A percentile compares a stretch with the other conserved stretches of the same genome.
Conservation (phyloP, 2,113 vertebrate species). For the Amia ocellicauda region DNA sequence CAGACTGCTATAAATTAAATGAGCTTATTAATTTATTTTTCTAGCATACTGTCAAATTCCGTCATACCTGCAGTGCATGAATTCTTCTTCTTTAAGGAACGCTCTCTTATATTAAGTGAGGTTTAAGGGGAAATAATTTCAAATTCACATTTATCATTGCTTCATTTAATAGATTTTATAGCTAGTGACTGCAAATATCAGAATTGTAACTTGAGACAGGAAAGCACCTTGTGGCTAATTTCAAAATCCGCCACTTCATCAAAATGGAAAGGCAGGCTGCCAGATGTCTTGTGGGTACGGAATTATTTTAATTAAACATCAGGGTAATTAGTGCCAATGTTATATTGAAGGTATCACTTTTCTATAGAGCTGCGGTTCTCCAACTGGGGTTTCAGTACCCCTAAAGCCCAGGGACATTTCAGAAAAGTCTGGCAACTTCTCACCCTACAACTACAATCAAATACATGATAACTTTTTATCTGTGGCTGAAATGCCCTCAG, state of each 20-base stretch:
- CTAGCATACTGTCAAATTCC: no score
- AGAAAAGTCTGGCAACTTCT: background rate
- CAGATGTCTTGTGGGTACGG: slow-evolving; percentile 7
- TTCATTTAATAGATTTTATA: no score
- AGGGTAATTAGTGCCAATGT: slow-evolving; percentile 15
- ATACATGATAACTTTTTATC: background rate
- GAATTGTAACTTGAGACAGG: background rate
- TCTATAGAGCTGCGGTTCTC: slow-evolving; percentile 1
- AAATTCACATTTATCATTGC: no score
- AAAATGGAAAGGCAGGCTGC: slow-evolving; percentile 8
- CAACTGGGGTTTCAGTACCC: background rate
- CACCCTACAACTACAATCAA: background rate
- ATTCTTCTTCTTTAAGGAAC: no score
- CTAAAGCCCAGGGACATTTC: slow-evolving; percentile 5
- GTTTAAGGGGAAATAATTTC: no score
- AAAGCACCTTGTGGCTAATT: background rate
- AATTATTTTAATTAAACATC: slow-evolving; percentile 19
- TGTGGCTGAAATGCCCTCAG: background rate
- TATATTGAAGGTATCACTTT: slow-evolving; percentile 1
- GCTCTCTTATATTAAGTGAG: no score
- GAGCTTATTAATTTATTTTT: no score
- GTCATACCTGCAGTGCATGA: no score
- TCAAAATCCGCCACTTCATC: slow-evolving; percentile 11
- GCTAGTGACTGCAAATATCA: no score
- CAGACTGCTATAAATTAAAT: no score